Percentiles rank a stretch among this genome's conserved stretches.
phyloP scores from a whole-genome alignment of 2,888 invertebrate genomes.

The Tiliacea aurago region DNA sequence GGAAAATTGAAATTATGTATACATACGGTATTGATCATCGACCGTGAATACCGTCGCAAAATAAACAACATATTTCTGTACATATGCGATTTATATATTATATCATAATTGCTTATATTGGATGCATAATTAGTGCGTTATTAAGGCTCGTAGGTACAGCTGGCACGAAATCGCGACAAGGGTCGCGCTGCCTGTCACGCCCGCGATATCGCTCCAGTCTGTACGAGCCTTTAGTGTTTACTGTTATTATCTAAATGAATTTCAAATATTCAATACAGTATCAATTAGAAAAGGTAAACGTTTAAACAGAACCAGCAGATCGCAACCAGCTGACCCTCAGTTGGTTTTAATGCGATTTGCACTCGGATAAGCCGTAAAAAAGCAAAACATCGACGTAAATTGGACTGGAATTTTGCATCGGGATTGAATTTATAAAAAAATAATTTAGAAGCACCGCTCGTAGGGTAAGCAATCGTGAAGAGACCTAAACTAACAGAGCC shows the following conservation, averaged over 20 bases:
- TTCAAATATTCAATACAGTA: background rate
- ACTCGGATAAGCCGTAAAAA: background rate
- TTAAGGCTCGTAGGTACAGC: background rate
- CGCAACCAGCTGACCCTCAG: no score
- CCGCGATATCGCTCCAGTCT: no score
- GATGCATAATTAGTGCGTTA: background rate
- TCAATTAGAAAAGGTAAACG: constrained; percentile 3
- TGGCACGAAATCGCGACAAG: no score
- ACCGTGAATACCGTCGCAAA: background rate
- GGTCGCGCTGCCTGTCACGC: no score
- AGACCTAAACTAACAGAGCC: constrained; percentile 47
- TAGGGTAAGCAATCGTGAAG: constrained; percentile 29
- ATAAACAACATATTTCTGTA: background rate
- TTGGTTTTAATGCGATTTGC: background rate
- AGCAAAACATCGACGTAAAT: constrained; percentile 19
- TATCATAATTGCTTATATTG: background rate
- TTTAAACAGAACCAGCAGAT: background rate
- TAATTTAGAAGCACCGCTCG: constrained; percentile 13
- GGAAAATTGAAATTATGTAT: constrained; percentile 10
- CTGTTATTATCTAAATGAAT: background rate
- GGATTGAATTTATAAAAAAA: constrained; percentile 33
- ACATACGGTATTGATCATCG: background rate
- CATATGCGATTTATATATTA: background rate
- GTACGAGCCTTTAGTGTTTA: no score
- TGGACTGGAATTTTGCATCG: constrained; percentile 23